Base-by-base conservation (phyloP, 2,888 invertebrate genomes). In the Sclerodermus sp. region DNA sequence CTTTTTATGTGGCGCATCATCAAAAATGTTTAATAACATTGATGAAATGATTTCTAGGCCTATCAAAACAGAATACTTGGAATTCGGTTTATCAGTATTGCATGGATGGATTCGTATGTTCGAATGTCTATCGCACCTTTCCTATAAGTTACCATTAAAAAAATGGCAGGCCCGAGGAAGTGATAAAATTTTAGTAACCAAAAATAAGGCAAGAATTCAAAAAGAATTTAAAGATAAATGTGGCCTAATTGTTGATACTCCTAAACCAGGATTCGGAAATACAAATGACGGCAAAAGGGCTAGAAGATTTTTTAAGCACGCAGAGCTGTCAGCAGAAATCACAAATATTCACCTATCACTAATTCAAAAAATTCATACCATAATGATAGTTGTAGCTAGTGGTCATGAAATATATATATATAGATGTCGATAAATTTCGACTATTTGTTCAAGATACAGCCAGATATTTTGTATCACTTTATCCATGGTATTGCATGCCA, bases 401-500 rank as follows among this genome's bases (percentile, higher is more conserved):
- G 55, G 58, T 1, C 42, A 37, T 40, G 49, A 41, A 31, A n/a
- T n/a, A n/a, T n/a, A n/a, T n/a, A n/a, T n/a, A n/a, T 23, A 51
- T 64, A 30, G 45, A 64, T 42, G 8, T 40, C 1, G 23, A 54
- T 8, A 47, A 47, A 45, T 61, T 59, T 45, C 2, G 30, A 16
- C 14, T 37, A 23, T 62, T 57, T 42, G 38, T 51, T 9, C 8
- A 43, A 10, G 52, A 58, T 36, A 61, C 60, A 9, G 53, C 62
- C 34, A 23, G 51, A 40, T 12, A 53, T 8, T 62, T 53, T 48
- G 64, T 63, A 6, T 13, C 37, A 3, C n/a, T 54, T 43, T 63
- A 62, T 48, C 37, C 51, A 3, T 66, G 64, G 65, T 63, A 66
- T 47, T 47, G 47, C 17, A 67, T 66, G 66, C 57, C 66, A 31